Conservation (phyloP, 2,113 vertebrate genomes). For the Hymenochirus boettgeri region DNA sequence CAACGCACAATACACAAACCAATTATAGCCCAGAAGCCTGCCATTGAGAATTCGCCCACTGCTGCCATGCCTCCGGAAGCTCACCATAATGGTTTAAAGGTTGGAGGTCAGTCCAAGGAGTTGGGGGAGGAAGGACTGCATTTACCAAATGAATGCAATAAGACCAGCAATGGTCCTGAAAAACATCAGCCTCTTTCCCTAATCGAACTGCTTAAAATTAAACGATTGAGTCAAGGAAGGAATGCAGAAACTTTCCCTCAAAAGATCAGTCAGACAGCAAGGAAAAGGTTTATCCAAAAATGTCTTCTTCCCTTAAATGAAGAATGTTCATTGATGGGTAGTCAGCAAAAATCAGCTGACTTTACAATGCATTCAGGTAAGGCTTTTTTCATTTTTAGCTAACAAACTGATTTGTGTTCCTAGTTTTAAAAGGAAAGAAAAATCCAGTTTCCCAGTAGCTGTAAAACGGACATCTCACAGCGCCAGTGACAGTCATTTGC, state of each 20-base stretch:
- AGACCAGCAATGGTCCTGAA: constrained; percentile 63
- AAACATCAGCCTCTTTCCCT: constrained; percentile 75
- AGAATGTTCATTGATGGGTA: constrained; percentile 70
- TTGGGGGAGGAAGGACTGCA: constrained; percentile 63
- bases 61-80: constrained; percentile 75
- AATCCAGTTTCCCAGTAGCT: no score
- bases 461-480: no score
- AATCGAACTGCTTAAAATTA: constrained; percentile 82
- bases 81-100: constrained; percentile 77
- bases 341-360: constrained; percentile 73
- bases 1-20: constrained; percentile 71
- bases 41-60: constrained; percentile 72
- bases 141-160: constrained; percentile 68
- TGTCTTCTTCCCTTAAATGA: constrained; percentile 75
- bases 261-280: constrained; percentile 71
- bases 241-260: constrained; percentile 63
- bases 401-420: no score
- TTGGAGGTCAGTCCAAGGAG: constrained; percentile 69
- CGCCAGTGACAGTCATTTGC: no score
- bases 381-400: constrained; percentile 54
- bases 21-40: constrained; percentile 74
- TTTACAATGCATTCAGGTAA: constrained; percentile 80
- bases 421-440: no score
- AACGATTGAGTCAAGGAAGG: constrained; percentile 76
- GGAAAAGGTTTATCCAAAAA: constrained; percentile 77